phyloP scores from a whole-genome alignment of 2,797 vertebrate genomes.

The Peromyscus attwateri region DNA sequence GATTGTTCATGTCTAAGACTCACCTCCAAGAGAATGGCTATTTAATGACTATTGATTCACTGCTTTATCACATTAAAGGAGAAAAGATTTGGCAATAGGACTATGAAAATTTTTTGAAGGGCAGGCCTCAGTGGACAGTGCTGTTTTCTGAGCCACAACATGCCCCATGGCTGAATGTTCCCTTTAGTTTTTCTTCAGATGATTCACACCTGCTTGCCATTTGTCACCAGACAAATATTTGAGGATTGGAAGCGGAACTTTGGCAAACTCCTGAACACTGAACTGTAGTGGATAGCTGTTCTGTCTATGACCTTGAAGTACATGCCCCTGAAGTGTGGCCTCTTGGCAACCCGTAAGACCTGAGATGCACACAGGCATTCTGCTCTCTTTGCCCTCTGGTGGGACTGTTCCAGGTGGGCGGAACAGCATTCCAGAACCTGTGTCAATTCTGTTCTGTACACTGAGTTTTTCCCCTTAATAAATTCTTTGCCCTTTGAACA shows the following conservation, averaged over 20 bases:
- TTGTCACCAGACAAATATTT: background rate
- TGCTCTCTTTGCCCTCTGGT: too few relatives aligned
- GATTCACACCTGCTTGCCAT: background rate
- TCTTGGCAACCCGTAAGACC: too few relatives aligned
- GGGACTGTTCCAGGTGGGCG: too few relatives aligned
- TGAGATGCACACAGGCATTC: too few relatives aligned
- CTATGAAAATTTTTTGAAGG: background rate
- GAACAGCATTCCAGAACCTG: too few relatives aligned
- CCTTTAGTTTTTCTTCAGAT: background rate
- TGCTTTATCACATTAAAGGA: background rate
- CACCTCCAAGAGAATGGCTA: background rate
- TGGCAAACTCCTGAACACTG: background rate
- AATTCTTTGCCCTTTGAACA: too few relatives aligned
- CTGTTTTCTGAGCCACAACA: background rate
- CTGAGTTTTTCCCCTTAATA: too few relatives aligned
- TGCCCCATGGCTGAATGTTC: background rate
- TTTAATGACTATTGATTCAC: background rate
- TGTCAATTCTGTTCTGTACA: too few relatives aligned
- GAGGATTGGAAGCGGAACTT: background rate
- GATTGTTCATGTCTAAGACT: background rate
- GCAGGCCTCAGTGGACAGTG: background rate
- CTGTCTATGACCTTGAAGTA: too few relatives aligned
- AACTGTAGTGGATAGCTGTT: too few relatives aligned
- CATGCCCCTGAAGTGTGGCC: too few relatives aligned
- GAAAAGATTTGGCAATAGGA: background rate